These are phyloP conservation scores for Brachyopa scutellaris DNA, from an alignment of 2,888 invertebrate species.

Conservation along the genomic window DNA sequence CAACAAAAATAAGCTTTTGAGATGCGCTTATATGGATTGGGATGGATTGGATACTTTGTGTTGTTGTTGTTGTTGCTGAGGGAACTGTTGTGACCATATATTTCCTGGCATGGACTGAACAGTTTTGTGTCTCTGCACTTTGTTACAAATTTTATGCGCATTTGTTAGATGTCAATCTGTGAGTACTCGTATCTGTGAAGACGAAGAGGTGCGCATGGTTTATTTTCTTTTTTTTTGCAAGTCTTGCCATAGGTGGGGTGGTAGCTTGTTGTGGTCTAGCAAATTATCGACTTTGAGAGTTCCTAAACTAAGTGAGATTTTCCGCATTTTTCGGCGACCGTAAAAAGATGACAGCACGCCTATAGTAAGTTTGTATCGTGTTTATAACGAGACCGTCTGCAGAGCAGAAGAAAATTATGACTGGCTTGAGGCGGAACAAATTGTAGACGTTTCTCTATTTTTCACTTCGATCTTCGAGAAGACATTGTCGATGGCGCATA, in stretches of 20 bases:
- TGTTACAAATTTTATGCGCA: constrained; percentile 73
- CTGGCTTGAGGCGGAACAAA: constrained; percentile 28
- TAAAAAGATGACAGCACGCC: constrained; percentile 64
- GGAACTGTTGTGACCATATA: constrained; percentile 65
- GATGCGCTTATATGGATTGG: constrained; percentile 68
- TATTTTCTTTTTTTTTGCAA: too few species aligned
- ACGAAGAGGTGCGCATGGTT: constrained; percentile 49
- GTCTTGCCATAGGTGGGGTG: constrained; percentile 48
- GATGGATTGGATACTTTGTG: constrained; percentile 36
- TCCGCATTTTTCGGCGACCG: constrained; percentile 61
- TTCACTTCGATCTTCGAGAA: too few species aligned
- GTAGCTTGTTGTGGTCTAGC: constrained; percentile 37
- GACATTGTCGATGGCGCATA: too few species aligned
- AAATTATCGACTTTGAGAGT: constrained; percentile 67
- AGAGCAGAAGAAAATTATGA: constrained; percentile 24
- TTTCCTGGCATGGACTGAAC: constrained; percentile 55
- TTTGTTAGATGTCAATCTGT: constrained; percentile 72
- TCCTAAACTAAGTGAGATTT: constrained; percentile 67
- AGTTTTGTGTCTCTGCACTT: constrained; percentile 70
- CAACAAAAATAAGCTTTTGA: constrained; percentile 57
- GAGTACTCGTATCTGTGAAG: constrained; percentile 9
- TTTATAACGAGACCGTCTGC: constrained; percentile 15
- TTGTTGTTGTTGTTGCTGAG: constrained; percentile 11
- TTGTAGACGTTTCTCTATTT: too few species aligned
- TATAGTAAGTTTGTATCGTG: constrained; percentile 2